phyloP scores from a whole-genome alignment of 1,140 invertebrate species.

The Daktulosphaira vitifoliae region DNA sequence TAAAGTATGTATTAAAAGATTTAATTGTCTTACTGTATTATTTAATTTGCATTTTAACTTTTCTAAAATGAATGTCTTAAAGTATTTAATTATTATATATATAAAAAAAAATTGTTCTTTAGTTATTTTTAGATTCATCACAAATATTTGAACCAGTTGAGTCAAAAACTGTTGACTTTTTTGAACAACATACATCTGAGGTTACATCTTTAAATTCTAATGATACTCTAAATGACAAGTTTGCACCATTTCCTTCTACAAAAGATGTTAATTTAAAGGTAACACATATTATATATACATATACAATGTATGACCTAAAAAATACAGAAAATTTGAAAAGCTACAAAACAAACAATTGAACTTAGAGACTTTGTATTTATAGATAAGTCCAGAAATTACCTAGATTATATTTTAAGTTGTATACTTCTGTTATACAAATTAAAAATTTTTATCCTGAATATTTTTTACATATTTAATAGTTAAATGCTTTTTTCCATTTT shows the following conservation, averaged over 20 bases:
- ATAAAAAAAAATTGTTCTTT: background rate
- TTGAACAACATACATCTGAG: conserved; percentile 22
- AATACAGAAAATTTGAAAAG: too few relatives aligned
- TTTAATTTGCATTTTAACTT: background rate
- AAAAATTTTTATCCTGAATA: too few relatives aligned
- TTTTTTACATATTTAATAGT: too few relatives aligned
- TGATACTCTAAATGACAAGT: background rate
- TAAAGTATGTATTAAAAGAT: conserved; percentile 56
- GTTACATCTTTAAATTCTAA: background rate
- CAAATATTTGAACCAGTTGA: background rate
- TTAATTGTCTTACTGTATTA: background rate
- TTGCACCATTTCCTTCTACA: background rate
- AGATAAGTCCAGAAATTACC: too few relatives aligned
- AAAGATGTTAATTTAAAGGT: conserved; percentile 9
- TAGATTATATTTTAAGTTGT: too few relatives aligned
- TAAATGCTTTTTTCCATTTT: too few relatives aligned
- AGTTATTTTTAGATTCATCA: conserved; percentile 16
- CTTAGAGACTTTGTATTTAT: too few relatives aligned
- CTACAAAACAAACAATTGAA: too few relatives aligned
- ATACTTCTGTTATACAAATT: too few relatives aligned
- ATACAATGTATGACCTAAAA: too few relatives aligned
- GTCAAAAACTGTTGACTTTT: conserved; percentile 14
- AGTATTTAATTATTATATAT: background rate
- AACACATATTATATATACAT: too few relatives aligned
- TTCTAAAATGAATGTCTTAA: background rate